Evolutionary conservation across 2,888 invertebrate species (phyloP), one percentile per base, ranked within the genome.

Genomic region (Malthinus seriepunctatus): DNA sequence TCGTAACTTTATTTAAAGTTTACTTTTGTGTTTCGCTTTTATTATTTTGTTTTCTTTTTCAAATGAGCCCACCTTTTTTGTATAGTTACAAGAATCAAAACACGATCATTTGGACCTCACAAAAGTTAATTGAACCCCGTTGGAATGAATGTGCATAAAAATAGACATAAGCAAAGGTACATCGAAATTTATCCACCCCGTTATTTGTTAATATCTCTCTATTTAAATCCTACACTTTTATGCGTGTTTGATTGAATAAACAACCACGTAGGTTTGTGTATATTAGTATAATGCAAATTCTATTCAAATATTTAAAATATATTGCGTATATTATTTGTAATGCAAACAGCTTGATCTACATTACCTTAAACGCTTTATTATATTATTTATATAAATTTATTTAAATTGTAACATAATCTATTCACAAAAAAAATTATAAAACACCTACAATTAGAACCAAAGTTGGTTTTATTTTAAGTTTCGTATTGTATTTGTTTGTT

Each of bases 221-320:
- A 42, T 42, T 42, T 23, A 42, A 42, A 42, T 14, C 23, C 39
- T 15, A 42, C 23, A 42, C 15, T 42, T 42, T 42, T 42, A 23
- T 42, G 39, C n/a, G 39, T 15, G 39, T 46, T 46, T 51, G 45
- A 50, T 56, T 56, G 50, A 56, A 45, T 51, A 48, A 57, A 46
- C 38, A 47, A 38, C 33, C 45, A 56, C 44, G 45, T 56, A 50
- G 39, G 51, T 46, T 34, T 51, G 35, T 38, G 39, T 42, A 42
- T 42, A 14, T 23, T 42, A 42, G 33, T 56, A 33, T 56, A 56
- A 56, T 51, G 56, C 51, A 46, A 56, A 56, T 56, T 56, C 56
- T 46, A 33, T 45, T 51, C 32, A 45, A 47, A 51, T 56, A 56
- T 56, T 42, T 42, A 15, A 42, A 42, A 42, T 15, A 42, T 42